Percentiles rank a stretch among this genome's conserved stretches.
phyloP scores from a whole-genome alignment of 1,140 invertebrate species.

The Neodiprion lecontei region DNA sequence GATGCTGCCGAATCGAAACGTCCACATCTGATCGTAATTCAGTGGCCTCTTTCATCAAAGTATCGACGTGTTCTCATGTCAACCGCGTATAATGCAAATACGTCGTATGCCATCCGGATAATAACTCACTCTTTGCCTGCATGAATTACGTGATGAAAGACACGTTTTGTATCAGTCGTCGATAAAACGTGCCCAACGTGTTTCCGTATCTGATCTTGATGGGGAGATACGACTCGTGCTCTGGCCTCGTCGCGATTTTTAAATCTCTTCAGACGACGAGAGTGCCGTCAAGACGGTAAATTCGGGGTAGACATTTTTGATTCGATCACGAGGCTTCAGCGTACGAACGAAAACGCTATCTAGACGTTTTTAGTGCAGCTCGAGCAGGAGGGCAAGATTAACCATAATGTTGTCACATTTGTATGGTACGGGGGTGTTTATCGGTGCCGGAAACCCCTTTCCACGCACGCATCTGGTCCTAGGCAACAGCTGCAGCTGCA shows the following conservation, averaged over 20 bases:
- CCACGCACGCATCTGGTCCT: background rate
- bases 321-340: too few relatives aligned
- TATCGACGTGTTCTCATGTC: too few relatives aligned
- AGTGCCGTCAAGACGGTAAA: too few relatives aligned
- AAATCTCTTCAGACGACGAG: background rate
- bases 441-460: background rate
- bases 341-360: too few relatives aligned
- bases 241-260: background rate
- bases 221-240: background rate
- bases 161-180: background rate
- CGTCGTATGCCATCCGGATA: background rate
- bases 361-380: too few relatives aligned
- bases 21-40: too few relatives aligned
- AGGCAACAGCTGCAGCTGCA: background rate
- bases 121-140: background rate
- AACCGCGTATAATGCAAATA: background rate
- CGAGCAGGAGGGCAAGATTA: background rate
- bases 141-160: background rate
- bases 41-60: too few relatives aligned
- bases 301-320: too few relatives aligned
- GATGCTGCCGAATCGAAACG: too few relatives aligned
- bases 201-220: background rate
- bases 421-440: background rate
- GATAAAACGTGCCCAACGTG: background rate
- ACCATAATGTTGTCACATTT: background rate